Evolutionary conservation across 2,797 vertebrate genomes (phyloP), one percentile per base, ranked within the genome.

Genomic region (Buceros bicornis): DNA sequence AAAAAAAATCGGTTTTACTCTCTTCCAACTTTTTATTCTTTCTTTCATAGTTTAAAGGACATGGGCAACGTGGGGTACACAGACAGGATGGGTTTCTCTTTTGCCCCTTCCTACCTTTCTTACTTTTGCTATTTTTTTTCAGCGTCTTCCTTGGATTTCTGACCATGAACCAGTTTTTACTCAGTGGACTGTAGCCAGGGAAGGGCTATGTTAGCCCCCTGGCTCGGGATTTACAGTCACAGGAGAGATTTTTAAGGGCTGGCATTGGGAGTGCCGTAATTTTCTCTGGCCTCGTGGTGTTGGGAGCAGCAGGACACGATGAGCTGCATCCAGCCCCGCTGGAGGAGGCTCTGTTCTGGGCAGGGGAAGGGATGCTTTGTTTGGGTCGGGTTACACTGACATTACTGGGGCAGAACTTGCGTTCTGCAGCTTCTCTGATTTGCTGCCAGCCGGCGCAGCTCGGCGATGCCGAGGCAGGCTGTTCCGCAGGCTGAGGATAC

Each of bases 211-310:
- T 40, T n/a, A 14, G 47, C 43, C n/a, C 47, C 4, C 4, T 64
- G 61, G 21, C 56, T 54, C 1, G 0, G 70, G 50, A 60, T 79
- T 87, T 43, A 11, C 33, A n/a, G 37, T 2, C 31, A 8, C 0
- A 1, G 35, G 7, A 40, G 50, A 0, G 2, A 48, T 3, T 37
- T 8, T 12, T 11, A 28, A 40, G 8, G 0, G 1, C 29, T 7
- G 67, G 16, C 3, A 0, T 37, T 29, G 48, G 29, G 24, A 42
- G 14, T 35, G 31, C 31, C 4, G 20, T 9, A 2, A 28, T 33
- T 14, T 64, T 28, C 28, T 50, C 11, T 2, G 21, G 21, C 35
- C 48, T 72, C 3, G 0, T 29, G 69, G 47, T 45, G 62, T 35
- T 11, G 1, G 26, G 73, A 66, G 53, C 83, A 15, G 35, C 11